Evolutionary conservation across 2,797 vertebrate genomes (phyloP), one percentile per base, ranked within the genome.

Genomic region (Sitta carolinensis): DNA sequence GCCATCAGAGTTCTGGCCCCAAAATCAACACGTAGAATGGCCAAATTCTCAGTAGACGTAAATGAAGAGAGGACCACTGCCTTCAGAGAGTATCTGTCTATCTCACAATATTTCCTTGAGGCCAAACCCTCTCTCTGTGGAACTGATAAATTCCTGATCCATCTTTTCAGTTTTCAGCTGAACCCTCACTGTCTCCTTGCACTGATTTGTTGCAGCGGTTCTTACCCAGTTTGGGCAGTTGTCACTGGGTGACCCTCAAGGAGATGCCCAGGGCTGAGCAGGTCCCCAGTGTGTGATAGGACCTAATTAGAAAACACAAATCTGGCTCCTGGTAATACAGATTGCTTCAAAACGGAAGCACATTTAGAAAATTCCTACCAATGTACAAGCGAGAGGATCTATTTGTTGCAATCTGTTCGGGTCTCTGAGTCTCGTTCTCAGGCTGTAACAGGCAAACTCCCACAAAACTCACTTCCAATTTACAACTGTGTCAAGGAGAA

Each of bases 371-470:
- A 86, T 92, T 83, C 61, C 63, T 82, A 25, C 51, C 58, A 73
- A 19, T 47, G 82, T 34, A 73, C 42, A 32, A 13, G n/a, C 3
- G 27, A 76, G 51, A 74, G 43, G 67, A 77, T 88, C 79, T 78
- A 73, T 92, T 78, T 40, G 7, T 50, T 69, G 70, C 94, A 95
- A 96, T 95, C 94, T 96, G 94, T 96, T 96, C 13, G 8, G 86
- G 91, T 94, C 90, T 94, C 91, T 32, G 74, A 84, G 86, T 82
- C 61, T 78, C 34, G 0, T 80, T 95, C 75, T 95, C 88, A 40
- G 89, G 57, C 85, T 91, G 34, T 89, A 97, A 84, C 92, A 95
- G 79, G 48, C 40, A 2, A 93, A 73, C 48, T 91, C 91, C 91
- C 58, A 73, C 89, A 84, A 87, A 92, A 93, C 63, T 86, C 40